Evolutionary conservation across 2,113 vertebrate genomes (phyloP).

Genomic region (Alligator sinensis): DNA sequence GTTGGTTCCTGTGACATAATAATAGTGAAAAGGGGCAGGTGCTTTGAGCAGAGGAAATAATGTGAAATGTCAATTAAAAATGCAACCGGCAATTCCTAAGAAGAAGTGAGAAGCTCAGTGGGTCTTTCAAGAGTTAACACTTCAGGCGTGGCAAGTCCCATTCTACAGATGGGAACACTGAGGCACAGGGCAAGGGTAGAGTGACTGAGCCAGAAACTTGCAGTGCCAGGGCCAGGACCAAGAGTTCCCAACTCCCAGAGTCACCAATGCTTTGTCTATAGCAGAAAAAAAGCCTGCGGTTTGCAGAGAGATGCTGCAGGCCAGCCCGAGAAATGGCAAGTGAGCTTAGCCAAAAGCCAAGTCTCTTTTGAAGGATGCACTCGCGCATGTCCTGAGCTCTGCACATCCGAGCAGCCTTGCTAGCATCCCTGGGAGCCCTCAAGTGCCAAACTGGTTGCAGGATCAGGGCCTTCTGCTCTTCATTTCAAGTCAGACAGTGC

Average conservation of each 20-base stretch:
- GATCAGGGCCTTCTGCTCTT: background rate
- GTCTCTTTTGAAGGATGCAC: background rate
- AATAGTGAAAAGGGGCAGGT: background rate
- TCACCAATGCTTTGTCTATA: background rate
- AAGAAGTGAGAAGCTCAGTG: background rate
- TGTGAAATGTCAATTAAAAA: background rate
- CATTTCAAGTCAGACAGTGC: background rate
- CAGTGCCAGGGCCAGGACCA: background rate
- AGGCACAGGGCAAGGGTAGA: background rate
- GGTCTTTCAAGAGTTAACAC: background rate
- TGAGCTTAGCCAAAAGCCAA: too few relatives aligned
- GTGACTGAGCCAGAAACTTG: background rate
- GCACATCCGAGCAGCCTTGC: background rate
- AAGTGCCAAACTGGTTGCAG: background rate
- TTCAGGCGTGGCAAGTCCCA: background rate
- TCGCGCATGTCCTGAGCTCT: accelerated
- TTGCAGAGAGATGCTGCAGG: too few relatives aligned
- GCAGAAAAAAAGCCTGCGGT: too few relatives aligned
- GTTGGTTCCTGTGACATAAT: background rate
- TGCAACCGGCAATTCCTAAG: too few relatives aligned
- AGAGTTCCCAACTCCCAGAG: background rate
- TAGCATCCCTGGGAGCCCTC: background rate
- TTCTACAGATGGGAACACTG: background rate
- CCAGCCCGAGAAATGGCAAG: too few relatives aligned
- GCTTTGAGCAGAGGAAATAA: background rate